Percentiles rank a stretch among this genome's conserved stretches.
Evolutionary conservation across 2,113 vertebrate genomes (phyloP).

Genomic region (Catharus minimus): DNA sequence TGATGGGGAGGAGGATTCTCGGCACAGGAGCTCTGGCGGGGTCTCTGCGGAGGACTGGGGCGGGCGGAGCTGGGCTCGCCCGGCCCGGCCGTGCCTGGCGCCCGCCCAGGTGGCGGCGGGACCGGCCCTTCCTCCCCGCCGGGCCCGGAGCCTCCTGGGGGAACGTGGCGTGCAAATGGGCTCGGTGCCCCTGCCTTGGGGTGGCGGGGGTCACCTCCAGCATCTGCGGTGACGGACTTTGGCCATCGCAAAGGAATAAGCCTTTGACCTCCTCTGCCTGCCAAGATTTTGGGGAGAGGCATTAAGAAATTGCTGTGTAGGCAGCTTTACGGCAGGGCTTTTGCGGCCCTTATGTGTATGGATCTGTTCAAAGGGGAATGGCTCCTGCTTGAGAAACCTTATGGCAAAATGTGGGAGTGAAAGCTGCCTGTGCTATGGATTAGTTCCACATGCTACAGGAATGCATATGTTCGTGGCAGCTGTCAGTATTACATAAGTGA

Average conservation of each 20-base stretch:
- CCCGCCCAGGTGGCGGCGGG: neutral
- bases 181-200: neutral
- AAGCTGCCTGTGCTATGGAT: neutral
- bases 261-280: slow-evolving; percentile 4
- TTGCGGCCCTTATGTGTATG: neutral
- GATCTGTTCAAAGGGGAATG: neutral
- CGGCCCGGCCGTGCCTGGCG: neutral
- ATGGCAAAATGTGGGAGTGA: neutral
- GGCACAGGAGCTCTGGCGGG: neutral
- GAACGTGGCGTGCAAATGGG: neutral
- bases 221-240: neutral
- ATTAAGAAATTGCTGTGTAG: slow-evolving; percentile 1
- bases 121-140: neutral
- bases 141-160: neutral
- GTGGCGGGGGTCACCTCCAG: accelerated
- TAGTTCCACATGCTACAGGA: neutral
- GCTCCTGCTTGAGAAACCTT: neutral
- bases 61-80: neutral
- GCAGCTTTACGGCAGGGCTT: neutral
- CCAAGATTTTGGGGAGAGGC: neutral
- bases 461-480: neutral
- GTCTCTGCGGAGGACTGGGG: neutral
- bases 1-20: accelerated
- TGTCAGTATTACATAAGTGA: slow-evolving; percentile 48
- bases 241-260: neutral